A percentile compares a stretch with the other conserved stretches of the same genome.
These are phyloP conservation scores for Alligator sinensis DNA, from an alignment of 2,113 vertebrate species.

Conservation along the genomic window DNA sequence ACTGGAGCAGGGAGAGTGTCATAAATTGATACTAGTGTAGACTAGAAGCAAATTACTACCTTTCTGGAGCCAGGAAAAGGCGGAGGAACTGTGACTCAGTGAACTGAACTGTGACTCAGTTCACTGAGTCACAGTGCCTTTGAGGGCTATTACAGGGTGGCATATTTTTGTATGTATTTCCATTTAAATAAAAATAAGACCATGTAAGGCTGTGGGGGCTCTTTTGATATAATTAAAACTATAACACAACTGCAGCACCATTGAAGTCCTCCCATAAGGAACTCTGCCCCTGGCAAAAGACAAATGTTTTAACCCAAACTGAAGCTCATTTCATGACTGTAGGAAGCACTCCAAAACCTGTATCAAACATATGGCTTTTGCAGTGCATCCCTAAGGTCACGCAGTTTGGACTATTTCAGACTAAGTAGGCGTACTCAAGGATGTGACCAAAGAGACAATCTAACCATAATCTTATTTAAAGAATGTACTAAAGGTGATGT, in stretches of 20 bases:
- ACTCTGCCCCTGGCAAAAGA: background rate
- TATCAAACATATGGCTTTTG: accelerated
- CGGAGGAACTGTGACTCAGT: background rate
- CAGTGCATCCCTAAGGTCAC: accelerated
- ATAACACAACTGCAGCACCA: background rate
- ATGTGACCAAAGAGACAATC: accelerated
- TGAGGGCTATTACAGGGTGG: background rate
- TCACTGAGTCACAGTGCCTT: background rate
- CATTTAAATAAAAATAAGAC: background rate
- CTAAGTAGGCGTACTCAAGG: accelerated
- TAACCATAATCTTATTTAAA: accelerated
- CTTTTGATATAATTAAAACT: background rate
- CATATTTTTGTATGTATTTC: background rate
- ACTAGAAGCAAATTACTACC: background rate
- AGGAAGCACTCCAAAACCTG: accelerated
- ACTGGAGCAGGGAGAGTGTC: background rate
- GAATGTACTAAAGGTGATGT: background rate
- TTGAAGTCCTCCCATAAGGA: background rate
- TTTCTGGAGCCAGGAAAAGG: background rate
- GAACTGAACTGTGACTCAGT: no score
- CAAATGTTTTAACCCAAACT: no score
- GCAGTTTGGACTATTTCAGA: accelerated
- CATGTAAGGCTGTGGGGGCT: background rate
- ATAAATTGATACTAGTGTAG: background rate
- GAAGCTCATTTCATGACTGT: accelerated